Evolutionary conservation across 1,140 invertebrate species (phyloP), one percentile per base, ranked within the genome.

Genomic region (Drosophila subpulchrella): DNA sequence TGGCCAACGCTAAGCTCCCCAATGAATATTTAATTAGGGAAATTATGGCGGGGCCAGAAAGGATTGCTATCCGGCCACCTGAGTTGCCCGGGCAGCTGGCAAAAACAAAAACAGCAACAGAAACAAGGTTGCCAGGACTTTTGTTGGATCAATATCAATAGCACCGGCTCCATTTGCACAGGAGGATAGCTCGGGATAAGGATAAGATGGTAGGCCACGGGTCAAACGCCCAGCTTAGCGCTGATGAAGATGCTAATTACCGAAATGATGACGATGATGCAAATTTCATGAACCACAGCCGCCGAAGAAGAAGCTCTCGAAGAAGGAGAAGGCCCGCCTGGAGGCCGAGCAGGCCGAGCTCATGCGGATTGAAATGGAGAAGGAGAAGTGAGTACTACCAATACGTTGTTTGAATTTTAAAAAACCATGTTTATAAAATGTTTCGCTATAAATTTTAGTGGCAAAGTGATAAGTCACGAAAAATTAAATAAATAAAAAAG

Each of bases 261-360:
- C 27, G 54, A 38, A 24, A 44, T 51, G 24, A 75, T 55, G 10
- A 82, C 12, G 42, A 63, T 72, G 57, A 78, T 68, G 13, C 38
- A 36, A 11, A 48, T 73, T 66, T 51, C 24, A 42, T 66, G n/a
- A 17, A 13, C 20, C 4, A 53, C 44, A 92, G 91, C 85, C 83
- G 24, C 91, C 83, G n/a, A 93, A 90, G 60, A 91, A 93, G 81
- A 93, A 93, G 74, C 75, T 92, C 7, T 91, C 91, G 4, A 93
- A 93, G 65, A 93, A 93, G 75, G 93, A 93, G 57, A 93, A 93
- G 60, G 92, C 91, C 0, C 90, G 91, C 6, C 75, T 93, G 32
- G 91, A 93, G 75, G 91, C 92, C 13, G 93, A 93, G 68, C 84
- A 91, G 72, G 92, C 91, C 0, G 93, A 93, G 62, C 66, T 93